Conservation (phyloP, 2,888 invertebrate genomes). For the Epinotia ramella region DNA sequence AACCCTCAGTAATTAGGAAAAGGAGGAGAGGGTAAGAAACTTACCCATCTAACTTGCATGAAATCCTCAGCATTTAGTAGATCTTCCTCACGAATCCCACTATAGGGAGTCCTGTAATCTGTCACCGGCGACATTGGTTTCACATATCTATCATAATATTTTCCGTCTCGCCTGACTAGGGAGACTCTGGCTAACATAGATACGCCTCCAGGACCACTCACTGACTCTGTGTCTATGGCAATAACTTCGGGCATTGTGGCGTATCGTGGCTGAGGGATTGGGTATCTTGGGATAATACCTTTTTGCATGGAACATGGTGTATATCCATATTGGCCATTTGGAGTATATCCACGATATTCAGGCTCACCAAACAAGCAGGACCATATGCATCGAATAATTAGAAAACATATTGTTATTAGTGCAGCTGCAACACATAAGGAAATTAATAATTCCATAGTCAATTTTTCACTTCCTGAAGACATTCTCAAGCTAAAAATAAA, state of each 20-base stretch:
- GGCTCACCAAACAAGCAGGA: no score
- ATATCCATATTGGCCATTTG: no score
- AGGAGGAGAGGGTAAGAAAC: not conserved
- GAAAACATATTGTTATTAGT: not conserved
- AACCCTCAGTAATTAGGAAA: no score
- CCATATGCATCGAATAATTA: not conserved
- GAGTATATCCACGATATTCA: not conserved
- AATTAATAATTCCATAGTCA: not conserved
- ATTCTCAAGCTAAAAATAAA: no score
- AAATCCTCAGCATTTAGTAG: constrained; percentile 56
- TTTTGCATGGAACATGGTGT: no score
- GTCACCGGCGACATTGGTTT: constrained; percentile 48
- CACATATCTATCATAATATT: constrained; percentile 16
- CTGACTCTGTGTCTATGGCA: not conserved
- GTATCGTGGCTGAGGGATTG: not conserved
- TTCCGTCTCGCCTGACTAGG: not conserved
- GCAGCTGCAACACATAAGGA: not conserved
- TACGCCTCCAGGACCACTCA: not conserved
- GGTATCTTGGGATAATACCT: no score
- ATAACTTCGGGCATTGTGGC: not conserved
- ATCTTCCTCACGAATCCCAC: constrained; percentile 89
- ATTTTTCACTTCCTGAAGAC: no score
- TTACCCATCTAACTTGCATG: not conserved
- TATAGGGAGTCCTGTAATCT: constrained; percentile 91
- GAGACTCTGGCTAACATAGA: constrained; percentile 30